Conservation (phyloP, 2,888 invertebrate genomes). For the Pammene aurita region DNA sequence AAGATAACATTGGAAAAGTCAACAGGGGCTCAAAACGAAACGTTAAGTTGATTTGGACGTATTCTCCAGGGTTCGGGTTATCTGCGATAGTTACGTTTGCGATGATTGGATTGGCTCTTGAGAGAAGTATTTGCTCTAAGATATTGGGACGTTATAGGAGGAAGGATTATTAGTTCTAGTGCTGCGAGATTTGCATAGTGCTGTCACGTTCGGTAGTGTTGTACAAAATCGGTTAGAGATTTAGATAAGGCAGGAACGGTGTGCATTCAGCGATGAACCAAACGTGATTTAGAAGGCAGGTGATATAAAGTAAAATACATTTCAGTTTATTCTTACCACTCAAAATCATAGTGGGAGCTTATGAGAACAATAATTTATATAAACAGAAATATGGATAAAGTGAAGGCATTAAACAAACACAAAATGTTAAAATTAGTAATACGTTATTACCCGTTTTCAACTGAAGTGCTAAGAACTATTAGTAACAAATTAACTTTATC, state of each 20-base stretch:
- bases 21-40: constrained; percentile 77
- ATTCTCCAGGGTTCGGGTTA: constrained; percentile 77
- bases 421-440: too few species aligned
- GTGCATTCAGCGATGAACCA: not conserved
- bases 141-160: constrained; percentile 35
- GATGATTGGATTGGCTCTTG: constrained; percentile 78
- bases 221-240: constrained; percentile 3
- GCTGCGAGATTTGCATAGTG: constrained; percentile 25
- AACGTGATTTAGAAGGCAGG: not conserved
- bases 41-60: constrained; percentile 78
- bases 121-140: constrained; percentile 60
- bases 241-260: constrained; percentile 17
- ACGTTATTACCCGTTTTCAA: too few species aligned
- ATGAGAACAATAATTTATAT: too few species aligned
- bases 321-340: too few species aligned
- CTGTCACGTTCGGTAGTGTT: constrained; percentile 22
- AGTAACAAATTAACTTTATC: too few species aligned
- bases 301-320: not conserved
- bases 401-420: too few species aligned
- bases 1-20: constrained; percentile 82
- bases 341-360: too few species aligned
- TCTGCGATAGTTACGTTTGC: constrained; percentile 77
- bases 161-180: constrained; percentile 34
- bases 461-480: too few species aligned
- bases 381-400: too few species aligned